These are phyloP conservation scores for Plusia festucae DNA, from an alignment of 2,888 invertebrate genomes.

Conservation along the genomic window DNA sequence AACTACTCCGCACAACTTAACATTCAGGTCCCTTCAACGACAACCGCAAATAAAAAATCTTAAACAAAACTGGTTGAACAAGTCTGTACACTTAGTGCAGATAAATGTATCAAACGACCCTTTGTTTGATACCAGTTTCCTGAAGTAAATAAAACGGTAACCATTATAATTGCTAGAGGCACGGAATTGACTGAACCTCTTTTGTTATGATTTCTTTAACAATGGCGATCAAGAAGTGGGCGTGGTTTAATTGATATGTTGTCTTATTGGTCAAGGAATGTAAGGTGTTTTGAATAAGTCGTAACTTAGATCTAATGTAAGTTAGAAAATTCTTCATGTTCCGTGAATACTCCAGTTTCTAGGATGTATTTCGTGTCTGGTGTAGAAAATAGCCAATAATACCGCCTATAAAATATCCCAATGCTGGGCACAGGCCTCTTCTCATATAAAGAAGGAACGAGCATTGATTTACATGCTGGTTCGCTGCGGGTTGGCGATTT, in stretches of 20 bases:
- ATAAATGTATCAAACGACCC: slow-evolving; percentile 36
- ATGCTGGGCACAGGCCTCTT: no score
- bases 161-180: slow-evolving; percentile 45
- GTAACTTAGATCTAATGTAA: no score
- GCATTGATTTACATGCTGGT: no score
- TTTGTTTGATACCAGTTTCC: slow-evolving; percentile 49
- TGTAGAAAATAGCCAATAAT: no score
- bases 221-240: slow-evolving; percentile 17
- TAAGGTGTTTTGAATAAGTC: background rate
- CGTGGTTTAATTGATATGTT: slow-evolving; percentile 9
- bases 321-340: no score
- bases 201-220: slow-evolving; percentile 41
- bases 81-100: slow-evolving; percentile 18
- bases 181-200: slow-evolving; percentile 32
- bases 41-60: slow-evolving; percentile 26
- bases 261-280: background rate
- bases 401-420: no score
- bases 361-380: no score
- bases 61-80: slow-evolving; percentile 27
- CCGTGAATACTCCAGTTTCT: no score
- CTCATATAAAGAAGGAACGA: no score
- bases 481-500: no score
- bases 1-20: background rate
- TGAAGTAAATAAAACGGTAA: slow-evolving; percentile 36
- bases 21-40: background rate